Conservation (phyloP, 2,888 invertebrate genomes). For the Dione juno region DNA sequence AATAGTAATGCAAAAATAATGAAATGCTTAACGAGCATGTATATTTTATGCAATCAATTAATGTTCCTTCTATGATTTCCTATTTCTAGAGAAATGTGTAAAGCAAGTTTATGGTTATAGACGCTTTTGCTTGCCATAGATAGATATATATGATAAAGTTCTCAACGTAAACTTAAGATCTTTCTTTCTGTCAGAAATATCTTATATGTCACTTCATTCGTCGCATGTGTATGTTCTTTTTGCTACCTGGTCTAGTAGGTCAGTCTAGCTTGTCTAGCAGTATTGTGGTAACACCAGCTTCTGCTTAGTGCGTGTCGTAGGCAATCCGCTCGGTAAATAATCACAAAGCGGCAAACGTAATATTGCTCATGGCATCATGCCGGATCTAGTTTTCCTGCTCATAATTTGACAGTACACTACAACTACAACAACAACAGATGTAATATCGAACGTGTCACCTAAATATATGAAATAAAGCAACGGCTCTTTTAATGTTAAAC, state of each 20-base stretch:
- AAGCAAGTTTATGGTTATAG: neutral
- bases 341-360: neutral
- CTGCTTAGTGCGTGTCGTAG: neutral
- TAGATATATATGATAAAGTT: neutral
- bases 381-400: too few species aligned
- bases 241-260: neutral
- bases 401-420: too few species aligned
- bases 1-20: too few species aligned
- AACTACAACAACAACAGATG: too few species aligned
- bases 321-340: neutral
- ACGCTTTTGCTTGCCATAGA: neutral
- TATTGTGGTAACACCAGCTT: neutral
- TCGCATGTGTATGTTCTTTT: neutral
- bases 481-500: neutral
- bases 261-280: too few species aligned
- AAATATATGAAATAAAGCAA: neutral
- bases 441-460: neutral
- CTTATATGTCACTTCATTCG: neutral
- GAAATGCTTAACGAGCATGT: conserved; percentile 11
- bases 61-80: neutral
- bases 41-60: conserved; percentile 8
- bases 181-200: neutral
- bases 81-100: neutral
- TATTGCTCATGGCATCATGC: neutral
- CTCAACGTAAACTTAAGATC: neutral